phyloP scores from a whole-genome alignment of 2,888 invertebrate genomes.

The Priocnemis perturbator region DNA sequence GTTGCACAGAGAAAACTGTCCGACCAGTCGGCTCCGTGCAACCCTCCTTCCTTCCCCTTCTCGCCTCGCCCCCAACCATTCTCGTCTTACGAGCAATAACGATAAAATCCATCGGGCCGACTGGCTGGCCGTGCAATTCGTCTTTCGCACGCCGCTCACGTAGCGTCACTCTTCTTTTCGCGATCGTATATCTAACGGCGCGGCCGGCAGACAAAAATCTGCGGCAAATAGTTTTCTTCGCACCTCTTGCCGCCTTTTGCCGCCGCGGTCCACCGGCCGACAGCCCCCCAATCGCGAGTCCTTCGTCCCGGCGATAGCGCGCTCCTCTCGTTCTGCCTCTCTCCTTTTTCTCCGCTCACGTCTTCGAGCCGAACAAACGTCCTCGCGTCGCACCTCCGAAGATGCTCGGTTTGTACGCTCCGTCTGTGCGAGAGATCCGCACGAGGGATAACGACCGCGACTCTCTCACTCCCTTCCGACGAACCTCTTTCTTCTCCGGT shows the following conservation, averaged over 20 bases:
- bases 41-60: not conserved
- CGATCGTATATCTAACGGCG: constrained; percentile 65
- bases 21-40: not conserved
- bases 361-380: not conserved
- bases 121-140: constrained; percentile 41
- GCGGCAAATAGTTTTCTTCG: constrained; percentile 67
- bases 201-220: constrained; percentile 58
- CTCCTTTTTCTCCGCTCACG: not conserved
- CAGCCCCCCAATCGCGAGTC: not conserved
- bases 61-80: not conserved
- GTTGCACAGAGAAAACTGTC: constrained; percentile 19
- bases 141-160: constrained; percentile 65
- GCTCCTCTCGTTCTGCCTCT: constrained; percentile 40
- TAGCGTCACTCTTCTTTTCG: constrained; percentile 63
- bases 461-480: not conserved
- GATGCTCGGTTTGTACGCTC: constrained; percentile 21
- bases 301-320: constrained; percentile 30
- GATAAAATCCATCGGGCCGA: constrained; percentile 58
- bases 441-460: constrained; percentile 39
- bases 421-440: constrained; percentile 34
- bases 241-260: constrained; percentile 51
- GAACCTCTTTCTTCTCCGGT: not conserved
- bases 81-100: constrained; percentile 48
- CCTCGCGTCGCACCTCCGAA: constrained; percentile 26
- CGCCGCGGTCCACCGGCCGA: not conserved